Conservation (phyloP, 2,888 invertebrate species). For the Lobophora halterata region DNA sequence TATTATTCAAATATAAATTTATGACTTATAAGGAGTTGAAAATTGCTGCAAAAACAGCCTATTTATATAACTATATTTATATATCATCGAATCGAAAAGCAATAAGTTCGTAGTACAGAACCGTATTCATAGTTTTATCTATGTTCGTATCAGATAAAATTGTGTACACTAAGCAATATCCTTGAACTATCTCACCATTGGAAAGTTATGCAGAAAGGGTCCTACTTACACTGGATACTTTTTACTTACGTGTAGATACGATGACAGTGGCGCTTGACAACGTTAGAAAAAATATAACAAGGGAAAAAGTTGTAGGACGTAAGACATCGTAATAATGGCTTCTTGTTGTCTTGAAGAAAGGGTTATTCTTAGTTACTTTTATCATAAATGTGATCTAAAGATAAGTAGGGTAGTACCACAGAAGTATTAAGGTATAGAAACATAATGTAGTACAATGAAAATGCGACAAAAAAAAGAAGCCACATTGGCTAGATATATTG, state of each 20-base stretch:
- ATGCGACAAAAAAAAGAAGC: no score
- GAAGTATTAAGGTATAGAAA: no score
- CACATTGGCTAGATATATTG: no score
- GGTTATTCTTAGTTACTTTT: slow-evolving; percentile 7
- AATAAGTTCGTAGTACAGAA: slow-evolving; percentile 1
- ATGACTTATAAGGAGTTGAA: no score
- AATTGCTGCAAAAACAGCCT: no score
- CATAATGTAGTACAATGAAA: no score
- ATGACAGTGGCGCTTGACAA: slow-evolving; percentile 22
- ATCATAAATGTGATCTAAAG: slow-evolving; percentile 3
- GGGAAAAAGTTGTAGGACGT: slow-evolving; percentile 14
- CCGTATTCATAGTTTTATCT: slow-evolving; percentile 27
- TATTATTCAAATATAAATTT: no score
- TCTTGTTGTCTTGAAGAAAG: slow-evolving; percentile 5
- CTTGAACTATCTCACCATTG: slow-evolving; percentile 9
- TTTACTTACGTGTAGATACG: slow-evolving; percentile 26
- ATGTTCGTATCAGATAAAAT: slow-evolving; percentile 28
- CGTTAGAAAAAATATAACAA: slow-evolving; percentile 28
- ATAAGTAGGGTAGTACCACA: no score
- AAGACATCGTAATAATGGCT: slow-evolving; percentile 13
- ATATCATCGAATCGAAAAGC: slow-evolving; percentile 3
- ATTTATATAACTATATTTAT: no score
- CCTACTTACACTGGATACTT: slow-evolving; percentile 20
- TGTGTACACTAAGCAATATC: slow-evolving; percentile 23
- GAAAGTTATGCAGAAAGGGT: slow-evolving; percentile 7